These are phyloP conservation scores for Argynnis bischoffii DNA, from an alignment of 2,888 invertebrate species.

Conservation along the genomic window DNA sequence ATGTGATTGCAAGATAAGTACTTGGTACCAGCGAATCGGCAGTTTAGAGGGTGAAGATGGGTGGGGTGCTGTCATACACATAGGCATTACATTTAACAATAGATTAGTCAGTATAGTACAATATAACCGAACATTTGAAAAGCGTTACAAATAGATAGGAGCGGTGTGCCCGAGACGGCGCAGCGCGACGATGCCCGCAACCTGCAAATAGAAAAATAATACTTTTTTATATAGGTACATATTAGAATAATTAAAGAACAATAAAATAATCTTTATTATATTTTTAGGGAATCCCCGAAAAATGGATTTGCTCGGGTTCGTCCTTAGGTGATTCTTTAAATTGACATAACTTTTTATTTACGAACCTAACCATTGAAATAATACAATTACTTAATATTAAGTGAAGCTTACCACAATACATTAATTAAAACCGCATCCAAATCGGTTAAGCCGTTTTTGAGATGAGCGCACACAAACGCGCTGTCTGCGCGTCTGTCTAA, in stretches of 20 bases:
- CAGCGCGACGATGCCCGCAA: slow-evolving; percentile 47
- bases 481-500: too few species aligned
- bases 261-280: neutral
- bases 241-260: too few species aligned
- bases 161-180: slow-evolving; percentile 48
- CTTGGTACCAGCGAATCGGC: slow-evolving; percentile 40
- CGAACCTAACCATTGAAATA: too few species aligned
- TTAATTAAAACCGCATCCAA: too few species aligned
- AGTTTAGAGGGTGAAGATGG: slow-evolving; percentile 24
- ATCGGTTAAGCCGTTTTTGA: too few species aligned
- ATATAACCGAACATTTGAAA: slow-evolving; percentile 48
- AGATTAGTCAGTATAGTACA: slow-evolving; percentile 46
- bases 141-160: slow-evolving; percentile 46
- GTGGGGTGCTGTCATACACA: slow-evolving; percentile 29
- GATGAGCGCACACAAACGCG: too few species aligned
- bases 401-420: too few species aligned
- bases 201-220: slow-evolving; percentile 48
- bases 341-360: too few species aligned
- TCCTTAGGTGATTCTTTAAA: too few species aligned
- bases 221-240: neutral
- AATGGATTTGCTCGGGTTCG: too few species aligned
- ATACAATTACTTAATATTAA: too few species aligned
- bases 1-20: slow-evolving; percentile 36
- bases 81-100: slow-evolving; percentile 35
- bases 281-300: too few species aligned